Percentiles rank a stretch among this genome's conserved stretches.
phyloP scores from a whole-genome alignment of 2,797 vertebrate genomes.

The Pipistrellus kuhlii region DNA sequence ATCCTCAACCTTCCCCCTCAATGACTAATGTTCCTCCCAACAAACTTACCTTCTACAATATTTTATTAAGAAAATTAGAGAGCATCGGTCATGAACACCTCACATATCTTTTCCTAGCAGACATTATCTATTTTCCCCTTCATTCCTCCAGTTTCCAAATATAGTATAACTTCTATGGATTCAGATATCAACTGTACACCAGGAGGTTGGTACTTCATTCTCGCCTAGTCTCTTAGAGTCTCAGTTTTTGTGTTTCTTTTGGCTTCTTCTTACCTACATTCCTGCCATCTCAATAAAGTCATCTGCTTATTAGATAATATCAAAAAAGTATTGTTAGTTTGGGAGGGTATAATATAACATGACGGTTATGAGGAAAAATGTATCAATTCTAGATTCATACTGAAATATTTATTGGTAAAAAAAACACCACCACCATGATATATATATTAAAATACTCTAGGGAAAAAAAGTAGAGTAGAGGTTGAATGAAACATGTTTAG shows the following conservation, averaged over 20 bases:
- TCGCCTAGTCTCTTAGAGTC: not conserved
- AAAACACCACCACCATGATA: not conserved
- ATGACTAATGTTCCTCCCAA: not conserved
- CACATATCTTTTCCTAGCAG: not conserved
- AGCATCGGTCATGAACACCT: not conserved
- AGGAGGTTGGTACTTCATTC: not conserved
- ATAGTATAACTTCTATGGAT: too few relatives aligned
- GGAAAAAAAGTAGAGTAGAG: not conserved
- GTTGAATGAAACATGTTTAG: not conserved
- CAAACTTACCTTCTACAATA: not conserved
- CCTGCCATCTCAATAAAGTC: not conserved
- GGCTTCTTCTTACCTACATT: not conserved
- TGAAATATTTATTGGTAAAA: constrained; percentile 28
- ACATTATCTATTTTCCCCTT: not conserved
- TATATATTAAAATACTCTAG: not conserved
- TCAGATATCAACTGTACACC: not conserved
- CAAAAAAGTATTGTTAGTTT: not conserved
- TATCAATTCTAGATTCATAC: not conserved
- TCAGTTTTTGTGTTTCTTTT: not conserved
- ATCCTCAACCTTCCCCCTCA: not conserved
- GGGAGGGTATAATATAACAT: not conserved
- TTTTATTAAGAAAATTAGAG: not conserved
- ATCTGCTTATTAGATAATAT: constrained; percentile 8
- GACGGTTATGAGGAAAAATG: not conserved
- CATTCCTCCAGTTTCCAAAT: too few relatives aligned